Base-by-base conservation (phyloP, 1,140 invertebrate genomes). In the Apis florea region DNA sequence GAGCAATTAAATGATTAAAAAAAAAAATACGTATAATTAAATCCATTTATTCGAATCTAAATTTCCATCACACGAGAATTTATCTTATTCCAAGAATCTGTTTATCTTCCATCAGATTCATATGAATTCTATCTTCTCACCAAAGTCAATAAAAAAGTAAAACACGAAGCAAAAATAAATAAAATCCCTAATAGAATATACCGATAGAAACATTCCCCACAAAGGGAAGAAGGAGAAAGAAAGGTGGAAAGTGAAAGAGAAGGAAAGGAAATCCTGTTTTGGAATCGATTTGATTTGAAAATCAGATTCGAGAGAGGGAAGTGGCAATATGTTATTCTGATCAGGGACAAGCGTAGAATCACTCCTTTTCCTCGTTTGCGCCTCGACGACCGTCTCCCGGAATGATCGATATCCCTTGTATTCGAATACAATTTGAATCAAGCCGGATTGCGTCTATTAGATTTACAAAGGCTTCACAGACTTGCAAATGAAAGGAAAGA, bases 391-490 rank as follows among this genome's bases (percentile, higher is more conserved):
- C 24, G 15, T 17, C 47, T n/a, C 21, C 61, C n/a, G 13, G 47
- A 64, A 79, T 54, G 58, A 49, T 61, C 58, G 78, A 80, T 80
- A 63, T 17, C 17, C 17, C 31, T 40, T 24, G 17, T 54, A 47
- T 67, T 61, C 26, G 64, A 76, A 75, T 63, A 63, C 59, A 54
- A 76, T 77, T 75, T 49, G 54, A 75, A 68, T 77, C 54, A 40
- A 6, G 21, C 19, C 11, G 67, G 40, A 59, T 63, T 21, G 77
- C 69, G 61, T 66, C 79, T 67, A 75, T 80, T 80, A 74, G 63
- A 74, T 80, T 74, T 67, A 58, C 79, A 75, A 58, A 66, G 68
- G 79, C 84, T 78, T 86, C 58, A 40, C 31, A 78, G 70, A 83
- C 77, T 86, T 81, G 76, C 56, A 68, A 68, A 86, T 84, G 71